A percentile compares a stretch with the other conserved stretches of the same genome.
Evolutionary conservation across 2,113 vertebrate genomes (phyloP).

Genomic region (Cyprinodon variegatus): DNA sequence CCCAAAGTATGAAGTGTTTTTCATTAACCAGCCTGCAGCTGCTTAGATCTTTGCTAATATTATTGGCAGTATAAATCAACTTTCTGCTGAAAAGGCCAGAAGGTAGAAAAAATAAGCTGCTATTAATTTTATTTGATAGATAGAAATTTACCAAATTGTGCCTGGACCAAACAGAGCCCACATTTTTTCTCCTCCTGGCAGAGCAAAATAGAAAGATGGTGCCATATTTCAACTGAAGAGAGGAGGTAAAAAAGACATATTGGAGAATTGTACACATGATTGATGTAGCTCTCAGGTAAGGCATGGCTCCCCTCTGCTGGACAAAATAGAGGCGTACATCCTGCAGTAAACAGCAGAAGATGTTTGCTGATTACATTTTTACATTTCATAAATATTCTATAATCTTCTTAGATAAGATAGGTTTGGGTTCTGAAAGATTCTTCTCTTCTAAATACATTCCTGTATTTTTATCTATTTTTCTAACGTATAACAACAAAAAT

Average conservation of each 20-base stretch:
- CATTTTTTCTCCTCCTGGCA: slow-evolving; percentile 7
- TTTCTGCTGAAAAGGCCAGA: neutral
- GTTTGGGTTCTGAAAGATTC: neutral
- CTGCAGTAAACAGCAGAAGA: neutral
- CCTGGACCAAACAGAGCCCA: neutral
- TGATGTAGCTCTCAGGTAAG: slow-evolving; percentile 1
- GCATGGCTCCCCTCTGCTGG: slow-evolving; percentile 54
- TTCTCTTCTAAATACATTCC: too few relatives aligned
- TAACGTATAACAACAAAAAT: too few relatives aligned
- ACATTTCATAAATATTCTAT: neutral
- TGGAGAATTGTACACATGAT: slow-evolving; percentile 15
- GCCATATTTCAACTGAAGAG: neutral
- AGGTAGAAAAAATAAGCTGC: neutral
- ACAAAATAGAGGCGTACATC: neutral
- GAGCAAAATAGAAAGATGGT: neutral
- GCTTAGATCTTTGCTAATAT: slow-evolving; percentile 37
- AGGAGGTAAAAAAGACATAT: neutral
- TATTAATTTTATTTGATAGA: neutral
- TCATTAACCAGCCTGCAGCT: slow-evolving; percentile 8
- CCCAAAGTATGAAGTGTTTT: neutral
- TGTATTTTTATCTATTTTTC: too few relatives aligned
- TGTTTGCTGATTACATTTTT: neutral
- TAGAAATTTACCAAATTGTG: slow-evolving; percentile 9
- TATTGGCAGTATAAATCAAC: neutral
- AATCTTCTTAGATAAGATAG: neutral